Evolutionary conservation across 2,888 invertebrate genomes (phyloP), one percentile per base, ranked within the genome.

Genomic region (Schrankia costaestrigalis): DNA sequence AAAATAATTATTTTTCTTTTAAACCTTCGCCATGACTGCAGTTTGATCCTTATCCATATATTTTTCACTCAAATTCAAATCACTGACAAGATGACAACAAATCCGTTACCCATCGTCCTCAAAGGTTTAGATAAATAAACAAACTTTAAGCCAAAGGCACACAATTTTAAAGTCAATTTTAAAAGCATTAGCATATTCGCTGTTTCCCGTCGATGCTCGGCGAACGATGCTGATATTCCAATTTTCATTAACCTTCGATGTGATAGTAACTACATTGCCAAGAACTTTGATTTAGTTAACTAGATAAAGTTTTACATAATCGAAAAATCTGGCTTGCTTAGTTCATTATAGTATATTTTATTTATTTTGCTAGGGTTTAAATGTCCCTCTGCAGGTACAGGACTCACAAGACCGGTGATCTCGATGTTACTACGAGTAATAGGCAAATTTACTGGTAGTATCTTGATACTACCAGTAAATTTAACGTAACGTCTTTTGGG

Each of bases 111-210:
- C 28, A 29, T 24, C 25, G 25, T 35, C 19, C 35, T 9, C 29
- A 26, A 26, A 26, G 30, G 30, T 22, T 35, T 22, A 17, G 14
- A 41, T 50, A 55, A 48, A 41, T 46, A 53, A 56, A 53, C 35
- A 35, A 57, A 56, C 49, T 65, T 51, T 37, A 42, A 49, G 24
- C 29, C 30, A 35, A 37, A 34, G 35, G 40, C 41, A 46, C 54
- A 57, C 55, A 50, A 63, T 65, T 66, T 56, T 63, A 47, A 69
- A 77, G 73, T 70, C 66, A 72, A 77, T 78, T 75, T 75, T 65
- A 70, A 74, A 75, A 64, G 64, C 63, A 75, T 78, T 78, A 72
- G 70, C 77, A 78, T 78, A 76, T 74, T 77, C 71, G 63, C 64
- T 71, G 63, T 71, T 73, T 69, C 63, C 64, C 63, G 46, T 45